phyloP scores from a whole-genome alignment of 2,797 vertebrate species.

The Sternotherus odoratus region DNA sequence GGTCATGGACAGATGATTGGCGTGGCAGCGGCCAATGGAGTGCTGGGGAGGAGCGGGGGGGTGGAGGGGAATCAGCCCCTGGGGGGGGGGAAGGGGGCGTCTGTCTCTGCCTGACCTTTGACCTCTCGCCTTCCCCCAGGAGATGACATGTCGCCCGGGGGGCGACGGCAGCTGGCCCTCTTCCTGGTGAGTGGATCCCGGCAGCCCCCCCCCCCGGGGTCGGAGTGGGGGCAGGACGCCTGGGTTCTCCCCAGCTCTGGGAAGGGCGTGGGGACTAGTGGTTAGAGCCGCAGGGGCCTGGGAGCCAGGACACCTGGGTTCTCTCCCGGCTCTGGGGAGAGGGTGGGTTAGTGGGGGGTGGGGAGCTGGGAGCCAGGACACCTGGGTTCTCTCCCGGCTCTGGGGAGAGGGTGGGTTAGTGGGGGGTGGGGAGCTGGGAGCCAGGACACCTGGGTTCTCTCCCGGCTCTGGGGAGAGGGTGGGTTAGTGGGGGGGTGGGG shows the following conservation, averaged over 20 bases:
- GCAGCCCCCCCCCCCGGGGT: no score
- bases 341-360: neutral
- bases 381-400: neutral
- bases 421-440: no score
- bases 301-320: neutral
- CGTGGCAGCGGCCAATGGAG: neutral
- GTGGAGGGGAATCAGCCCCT: neutral
- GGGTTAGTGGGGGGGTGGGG: no score
- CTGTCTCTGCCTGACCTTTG: neutral
- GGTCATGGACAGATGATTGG: neutral
- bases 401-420: no score
- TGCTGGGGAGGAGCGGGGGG: neutral
- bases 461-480: no score
- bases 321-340: neutral
- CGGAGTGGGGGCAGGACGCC: neutral
- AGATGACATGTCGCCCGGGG: slow-evolving; percentile 89
- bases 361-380: neutral
- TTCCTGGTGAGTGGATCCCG: slow-evolving; percentile 86
- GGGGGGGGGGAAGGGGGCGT: neutral
- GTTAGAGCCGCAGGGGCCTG: neutral
- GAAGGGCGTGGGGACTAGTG: neutral
- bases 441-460: no score
- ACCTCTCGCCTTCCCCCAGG: slow-evolving; percentile 73
- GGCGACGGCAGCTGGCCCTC: slow-evolving; percentile 89
- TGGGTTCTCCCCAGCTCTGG: neutral